Evolutionary conservation across 2,113 vertebrate species (phyloP), one percentile per base, ranked within the genome.

Genomic region (Steatornis caripensis): DNA sequence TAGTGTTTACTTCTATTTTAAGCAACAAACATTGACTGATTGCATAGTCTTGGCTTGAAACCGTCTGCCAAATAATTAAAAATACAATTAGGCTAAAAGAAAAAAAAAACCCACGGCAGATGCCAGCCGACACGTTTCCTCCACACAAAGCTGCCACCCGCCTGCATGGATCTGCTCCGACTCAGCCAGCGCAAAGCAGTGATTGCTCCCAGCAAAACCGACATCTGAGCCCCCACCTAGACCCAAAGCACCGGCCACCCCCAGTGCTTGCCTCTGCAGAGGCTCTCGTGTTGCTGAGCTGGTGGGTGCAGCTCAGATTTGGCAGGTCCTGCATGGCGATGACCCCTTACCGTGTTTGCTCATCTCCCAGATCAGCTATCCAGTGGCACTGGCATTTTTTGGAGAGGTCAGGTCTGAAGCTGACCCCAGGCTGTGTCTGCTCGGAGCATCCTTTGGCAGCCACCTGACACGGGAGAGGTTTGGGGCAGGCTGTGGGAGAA

Each of bases 1-100:
- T 49, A 71, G 24, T 79, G 74, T 95, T 96, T 92, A 81, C 71
- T 96, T 93, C 92, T 84, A 61, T 96, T 97, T 95, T 96, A 95
- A 87, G 46, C 66, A 90, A 93, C 89, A 96, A 90, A 91, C 80
- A 84, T 29, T 84, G 77, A 87, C 54, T 57, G 79, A 96, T 87
- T 96, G 89, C 81, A 84, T 14, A 65, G 54, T 11, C 57, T 92
- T 91, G 89, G 89, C 86, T 92, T 0, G 0, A 65, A 93, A 94
- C 23, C 74, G 71, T 55, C 72, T 1, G 0, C 55, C 57, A 82
- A 94, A 93, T 87, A 87, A 92, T 82, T 84, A 78, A 84, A 95
- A 91, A 87, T 68, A 95, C 65, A 78, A 71, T 82, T 89, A 93
- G 36, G 26, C 69, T 87, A 39, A 58, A 94, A 93, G 19, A 3